Evolutionary conservation across 2,888 invertebrate species (phyloP).

Genomic region (Euplexia lucipara): DNA sequence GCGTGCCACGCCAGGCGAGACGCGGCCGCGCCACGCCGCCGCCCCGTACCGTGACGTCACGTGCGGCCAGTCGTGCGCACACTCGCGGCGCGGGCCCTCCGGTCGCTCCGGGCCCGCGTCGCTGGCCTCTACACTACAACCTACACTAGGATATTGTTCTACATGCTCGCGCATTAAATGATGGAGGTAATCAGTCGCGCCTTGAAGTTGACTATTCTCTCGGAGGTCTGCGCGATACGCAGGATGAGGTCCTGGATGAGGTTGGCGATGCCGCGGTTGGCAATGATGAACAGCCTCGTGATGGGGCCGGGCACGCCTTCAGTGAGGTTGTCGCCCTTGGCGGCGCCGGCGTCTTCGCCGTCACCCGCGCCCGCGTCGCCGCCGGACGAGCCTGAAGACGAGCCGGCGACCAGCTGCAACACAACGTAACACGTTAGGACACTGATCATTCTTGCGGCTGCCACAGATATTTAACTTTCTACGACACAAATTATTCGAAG

Average conservation of each 20-base stretch:
- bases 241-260: conserved; percentile 97
- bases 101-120: conserved; percentile 28
- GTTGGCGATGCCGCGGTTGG: conserved; percentile 96
- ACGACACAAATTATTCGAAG: neutral
- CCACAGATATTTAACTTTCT: conserved; percentile 5
- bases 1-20: no score
- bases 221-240: conserved; percentile 97
- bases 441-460: neutral
- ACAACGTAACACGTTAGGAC: conserved; percentile 22
- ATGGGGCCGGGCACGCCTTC: conserved; percentile 97
- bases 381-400: conserved; percentile 90
- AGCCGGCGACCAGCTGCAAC: conserved; percentile 95
- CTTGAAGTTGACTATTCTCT: conserved; percentile 98
- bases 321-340: conserved; percentile 92
- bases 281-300: conserved; percentile 96
- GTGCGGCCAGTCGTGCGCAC: conserved; percentile 38
- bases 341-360: conserved; percentile 89
- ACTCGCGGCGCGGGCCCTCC: conserved; percentile 31
- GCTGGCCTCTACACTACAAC: conserved; percentile 68
- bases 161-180: conserved; percentile 92
- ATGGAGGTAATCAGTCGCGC: conserved; percentile 97
- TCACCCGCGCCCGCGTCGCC: conserved; percentile 86
- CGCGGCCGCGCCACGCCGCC: conserved; percentile 44
- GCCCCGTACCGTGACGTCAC: conserved; percentile 30
- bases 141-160: conserved; percentile 79